A percentile compares a stretch with the other conserved stretches of the same genome.
These are phyloP conservation scores for Nasonia vitripennis DNA, from an alignment of 1,140 invertebrate species.

Conservation along the genomic window DNA sequence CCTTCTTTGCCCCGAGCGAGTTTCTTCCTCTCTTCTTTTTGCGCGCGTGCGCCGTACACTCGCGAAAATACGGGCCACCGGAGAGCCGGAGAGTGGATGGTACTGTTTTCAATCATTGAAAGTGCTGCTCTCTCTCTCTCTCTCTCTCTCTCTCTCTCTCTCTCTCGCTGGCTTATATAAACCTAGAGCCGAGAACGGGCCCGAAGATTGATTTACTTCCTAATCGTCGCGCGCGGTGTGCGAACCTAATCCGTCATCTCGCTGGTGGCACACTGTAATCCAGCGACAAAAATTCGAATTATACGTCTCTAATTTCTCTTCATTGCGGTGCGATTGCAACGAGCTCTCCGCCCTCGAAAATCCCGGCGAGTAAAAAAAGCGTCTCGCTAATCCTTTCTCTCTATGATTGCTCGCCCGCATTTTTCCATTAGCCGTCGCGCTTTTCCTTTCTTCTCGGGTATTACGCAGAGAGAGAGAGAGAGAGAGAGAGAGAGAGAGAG, in stretches of 20 bases:
- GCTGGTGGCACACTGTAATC: not conserved
- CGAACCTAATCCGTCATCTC: not conserved
- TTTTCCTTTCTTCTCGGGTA: slow-evolving; percentile 12
- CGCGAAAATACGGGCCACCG: not conserved
- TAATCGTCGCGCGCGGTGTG: not conserved
- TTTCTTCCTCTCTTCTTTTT: not conserved
- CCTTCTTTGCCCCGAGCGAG: not conserved
- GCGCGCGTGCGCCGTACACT: no score
- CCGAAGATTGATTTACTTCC: slow-evolving; percentile 16
- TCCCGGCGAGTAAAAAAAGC: not conserved
- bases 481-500: not conserved
- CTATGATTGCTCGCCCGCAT: slow-evolving; percentile 4
- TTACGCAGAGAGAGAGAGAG: not conserved
- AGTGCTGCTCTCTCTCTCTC: slow-evolving; percentile 4
- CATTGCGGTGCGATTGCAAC: not conserved
- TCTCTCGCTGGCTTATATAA: not conserved
- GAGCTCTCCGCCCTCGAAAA: not conserved
- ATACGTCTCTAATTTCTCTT: not conserved
- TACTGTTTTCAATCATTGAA: slow-evolving; percentile 37
- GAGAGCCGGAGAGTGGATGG: no score
- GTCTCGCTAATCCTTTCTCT: not conserved
- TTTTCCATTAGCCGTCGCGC: slow-evolving; percentile 14
- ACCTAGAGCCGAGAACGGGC: no score
- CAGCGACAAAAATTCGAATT: not conserved
- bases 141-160: no score